Percentiles rank a stretch among this genome's conserved stretches.
phyloP scores from a whole-genome alignment of 2,797 vertebrate species.

The Muraenolepis orangiensis region DNA sequence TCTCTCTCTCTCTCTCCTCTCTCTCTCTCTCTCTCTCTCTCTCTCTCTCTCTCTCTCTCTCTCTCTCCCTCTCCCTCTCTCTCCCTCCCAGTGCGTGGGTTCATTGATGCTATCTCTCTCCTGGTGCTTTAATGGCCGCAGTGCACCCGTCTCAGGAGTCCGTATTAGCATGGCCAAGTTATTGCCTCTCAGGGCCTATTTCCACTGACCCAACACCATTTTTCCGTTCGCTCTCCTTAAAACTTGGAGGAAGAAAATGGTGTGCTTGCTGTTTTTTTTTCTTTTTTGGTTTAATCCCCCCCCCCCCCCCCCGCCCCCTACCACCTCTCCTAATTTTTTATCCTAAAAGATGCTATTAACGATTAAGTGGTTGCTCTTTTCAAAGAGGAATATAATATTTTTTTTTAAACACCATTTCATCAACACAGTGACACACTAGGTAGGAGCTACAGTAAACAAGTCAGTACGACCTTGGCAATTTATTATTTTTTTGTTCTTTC shows the following conservation, averaged over 20 bases:
- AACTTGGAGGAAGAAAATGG: conserved; percentile 68
- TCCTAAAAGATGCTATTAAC: too few species aligned
- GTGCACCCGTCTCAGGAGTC: conserved; percentile 68
- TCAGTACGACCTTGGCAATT: background rate
- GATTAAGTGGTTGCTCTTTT: background rate
- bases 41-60: background rate
- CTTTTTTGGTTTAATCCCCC: conserved; percentile 51
- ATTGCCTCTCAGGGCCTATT: conserved; percentile 80
- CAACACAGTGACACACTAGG: background rate
- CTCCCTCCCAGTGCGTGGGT: conserved; percentile 58
- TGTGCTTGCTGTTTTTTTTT: conserved; percentile 74
- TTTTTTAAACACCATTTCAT: background rate
- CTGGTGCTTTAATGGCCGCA: conserved; percentile 71
- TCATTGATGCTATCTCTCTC: conserved; percentile 77
- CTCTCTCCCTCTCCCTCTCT: too few species aligned
- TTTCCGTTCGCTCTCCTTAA: conserved; percentile 74
- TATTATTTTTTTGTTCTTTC: too few species aligned
- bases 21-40: conserved; percentile 53
- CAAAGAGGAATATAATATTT: background rate
- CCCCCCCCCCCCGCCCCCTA: background rate
- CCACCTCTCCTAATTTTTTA: too few species aligned
- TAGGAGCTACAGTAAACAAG: background rate
- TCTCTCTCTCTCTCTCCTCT: too few species aligned
- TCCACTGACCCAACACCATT: conserved; percentile 76
- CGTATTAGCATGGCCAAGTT: conserved; percentile 76